Percentiles rank a stretch among this genome's conserved stretches.
phyloP scores from a whole-genome alignment of 2,113 vertebrate genomes.

The Zosterops lateralis region DNA sequence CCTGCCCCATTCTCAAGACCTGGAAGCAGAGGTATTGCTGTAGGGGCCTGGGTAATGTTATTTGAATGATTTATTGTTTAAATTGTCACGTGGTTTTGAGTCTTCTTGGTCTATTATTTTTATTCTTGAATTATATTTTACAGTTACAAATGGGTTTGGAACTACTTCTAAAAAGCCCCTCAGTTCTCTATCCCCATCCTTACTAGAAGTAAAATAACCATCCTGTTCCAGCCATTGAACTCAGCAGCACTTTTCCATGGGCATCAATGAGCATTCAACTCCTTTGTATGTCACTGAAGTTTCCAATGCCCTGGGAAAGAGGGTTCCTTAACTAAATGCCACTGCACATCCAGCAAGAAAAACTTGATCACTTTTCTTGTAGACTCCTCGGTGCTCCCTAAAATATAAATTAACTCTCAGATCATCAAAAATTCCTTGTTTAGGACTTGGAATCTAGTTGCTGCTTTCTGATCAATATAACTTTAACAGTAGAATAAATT shows the following conservation, averaged over 20 bases:
- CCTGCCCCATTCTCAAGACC: not conserved
- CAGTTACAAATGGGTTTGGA: not conserved
- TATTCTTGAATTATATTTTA: not conserved
- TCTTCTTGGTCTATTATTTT: not conserved
- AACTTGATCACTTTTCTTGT: not conserved
- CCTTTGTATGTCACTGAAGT: not conserved
- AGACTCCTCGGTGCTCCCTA: not conserved
- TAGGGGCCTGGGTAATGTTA: not conserved
- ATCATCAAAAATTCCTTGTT: not conserved
- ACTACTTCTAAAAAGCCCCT: not conserved
- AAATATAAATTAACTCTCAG: not conserved
- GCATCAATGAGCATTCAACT: not conserved
- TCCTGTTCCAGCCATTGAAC: not conserved
- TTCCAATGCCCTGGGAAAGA: not conserved
- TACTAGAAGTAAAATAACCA: not conserved
- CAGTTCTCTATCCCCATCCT: not conserved
- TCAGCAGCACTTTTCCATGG: not conserved
- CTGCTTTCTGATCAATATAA: conserved; percentile 20
- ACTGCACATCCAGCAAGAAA: not conserved
- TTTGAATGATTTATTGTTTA: not conserved
- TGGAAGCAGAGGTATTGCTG: not conserved
- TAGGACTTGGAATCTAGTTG: not conserved
- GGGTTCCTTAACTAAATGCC: not conserved
- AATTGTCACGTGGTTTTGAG: not conserved
- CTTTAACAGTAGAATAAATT: not conserved